A percentile compares a stretch with the other conserved stretches of the same genome.
These are phyloP conservation scores for Drosophila nannoptera DNA, from an alignment of 1,140 invertebrate species.

Conservation along the genomic window DNA sequence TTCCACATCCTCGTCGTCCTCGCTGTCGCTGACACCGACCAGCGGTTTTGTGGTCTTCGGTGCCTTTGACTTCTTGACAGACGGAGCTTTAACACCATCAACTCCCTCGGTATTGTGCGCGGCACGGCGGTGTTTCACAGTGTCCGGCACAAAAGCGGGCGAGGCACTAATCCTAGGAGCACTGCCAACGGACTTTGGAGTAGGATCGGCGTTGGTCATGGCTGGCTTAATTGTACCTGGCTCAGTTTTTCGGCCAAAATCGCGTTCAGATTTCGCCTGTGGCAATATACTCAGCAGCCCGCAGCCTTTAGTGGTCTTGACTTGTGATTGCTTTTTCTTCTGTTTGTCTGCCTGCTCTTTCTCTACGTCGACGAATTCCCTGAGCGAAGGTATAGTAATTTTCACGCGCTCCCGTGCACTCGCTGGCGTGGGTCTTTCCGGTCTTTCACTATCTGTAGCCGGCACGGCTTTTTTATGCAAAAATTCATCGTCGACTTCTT, in stretches of 20 bases:
- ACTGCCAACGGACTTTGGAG: background rate
- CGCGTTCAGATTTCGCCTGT: constrained; percentile 80
- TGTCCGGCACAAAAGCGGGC: constrained; percentile 68
- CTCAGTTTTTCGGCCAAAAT: constrained; percentile 60
- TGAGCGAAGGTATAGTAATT: constrained; percentile 78
- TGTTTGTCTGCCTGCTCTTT: constrained; percentile 75
- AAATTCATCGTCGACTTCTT: constrained; percentile 82
- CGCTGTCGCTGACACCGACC: constrained; percentile 78
- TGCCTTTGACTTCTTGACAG: constrained; percentile 19
- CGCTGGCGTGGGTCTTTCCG: constrained; percentile 59
- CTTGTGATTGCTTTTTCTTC: constrained; percentile 52
- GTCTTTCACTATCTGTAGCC: constrained; percentile 13
- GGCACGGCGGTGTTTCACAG: constrained; percentile 62
- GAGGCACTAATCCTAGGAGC: background rate
- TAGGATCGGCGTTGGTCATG: background rate
- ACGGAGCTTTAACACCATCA: constrained; percentile 38
- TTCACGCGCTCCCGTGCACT: constrained; percentile 64
- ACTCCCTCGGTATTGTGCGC: constrained; percentile 70
- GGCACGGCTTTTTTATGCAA: constrained; percentile 80
- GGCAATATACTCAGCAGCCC: constrained; percentile 81
- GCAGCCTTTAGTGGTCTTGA: constrained; percentile 62
- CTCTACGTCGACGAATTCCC: constrained; percentile 81
- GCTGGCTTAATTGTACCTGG: background rate
- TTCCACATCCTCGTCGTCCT: constrained; percentile 67
- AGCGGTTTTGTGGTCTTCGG: constrained; percentile 12